Evolutionary conservation across 2,888 invertebrate genomes (phyloP), one percentile per base, ranked within the genome.

Genomic region (Lycia hirtaria): DNA sequence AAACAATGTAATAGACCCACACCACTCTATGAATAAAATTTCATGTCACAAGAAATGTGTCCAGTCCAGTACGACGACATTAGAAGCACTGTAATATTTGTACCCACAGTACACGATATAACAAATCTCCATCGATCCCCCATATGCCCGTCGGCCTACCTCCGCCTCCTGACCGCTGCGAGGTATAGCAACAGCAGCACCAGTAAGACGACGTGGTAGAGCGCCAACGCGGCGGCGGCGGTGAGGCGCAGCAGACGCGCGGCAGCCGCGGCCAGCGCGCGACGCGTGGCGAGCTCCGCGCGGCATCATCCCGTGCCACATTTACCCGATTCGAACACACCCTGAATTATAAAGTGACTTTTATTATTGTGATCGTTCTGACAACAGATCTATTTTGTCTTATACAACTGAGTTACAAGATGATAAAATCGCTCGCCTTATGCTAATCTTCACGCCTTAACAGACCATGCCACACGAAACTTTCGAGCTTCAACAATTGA

Each of bases 261-360:
- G 28, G 55, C 61, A 68, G 55, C 73, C 58, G 72, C 74, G 56
- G 47, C 63, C 56, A 65, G 62, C 69, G 57, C 72, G 72, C 71
- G 76, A 73, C 64, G 74, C 65, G 80, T 68, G 83, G 83, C 89
- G 81, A 83, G 84, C 86, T 81, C 84, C 67, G 77, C 69, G 72
- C 67, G 75, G 61, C 81, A 88, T 92, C 92, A 92, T 90, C 95
- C 95, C 76, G 97, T 97, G 81, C 97, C 96, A 83, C 96, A 96
- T 89, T 97, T 97, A 79, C 96, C 96, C 87, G 95, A 96, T 87
- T 97, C 97, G 92, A 97, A 97, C 74, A 96, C 94, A 72, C 97
- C 97, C 88, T 91, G 71, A 10, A 6, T 3, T 33, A 22, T 49
- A 7, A 45, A 12, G 30, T 37, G n/a, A 30, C 12, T 3, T 3